Conservation (phyloP, 2,113 vertebrate species). For the Stigmatopora nigra region DNA sequence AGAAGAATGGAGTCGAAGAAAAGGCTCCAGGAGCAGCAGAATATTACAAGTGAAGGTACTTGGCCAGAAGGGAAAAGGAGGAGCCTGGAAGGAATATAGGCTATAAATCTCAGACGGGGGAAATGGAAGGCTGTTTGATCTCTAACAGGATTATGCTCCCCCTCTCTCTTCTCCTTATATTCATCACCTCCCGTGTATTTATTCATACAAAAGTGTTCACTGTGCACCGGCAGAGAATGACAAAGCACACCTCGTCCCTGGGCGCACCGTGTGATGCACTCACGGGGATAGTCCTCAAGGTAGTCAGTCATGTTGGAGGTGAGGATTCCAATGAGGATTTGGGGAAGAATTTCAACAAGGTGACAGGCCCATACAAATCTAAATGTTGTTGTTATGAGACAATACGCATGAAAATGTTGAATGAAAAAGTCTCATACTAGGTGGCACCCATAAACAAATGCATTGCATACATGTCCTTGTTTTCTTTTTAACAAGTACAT, state of each 20-base stretch:
- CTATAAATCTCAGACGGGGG: conserved; percentile 44
- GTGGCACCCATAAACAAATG: too few relatives aligned
- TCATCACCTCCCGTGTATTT: conserved; percentile 53
- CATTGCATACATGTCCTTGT: too few relatives aligned
- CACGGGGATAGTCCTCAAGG: neutral
- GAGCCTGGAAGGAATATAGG: conserved; percentile 29
- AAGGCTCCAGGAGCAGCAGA: conserved; percentile 14
- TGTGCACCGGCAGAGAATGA: conserved; percentile 35
- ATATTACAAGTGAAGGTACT: conserved; percentile 30
- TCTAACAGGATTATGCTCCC: conserved; percentile 67
- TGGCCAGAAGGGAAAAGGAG: conserved; percentile 10
- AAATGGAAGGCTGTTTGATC: conserved; percentile 61
- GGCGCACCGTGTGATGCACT: conserved; percentile 21
- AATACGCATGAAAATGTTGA: too few relatives aligned
- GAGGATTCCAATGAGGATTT: neutral
- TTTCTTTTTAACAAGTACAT: too few relatives aligned
- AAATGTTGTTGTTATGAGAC: too few relatives aligned
- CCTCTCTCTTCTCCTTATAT: conserved; percentile 51
- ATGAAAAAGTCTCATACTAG: too few relatives aligned
- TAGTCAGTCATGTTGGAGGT: neutral
- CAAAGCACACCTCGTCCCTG: neutral
- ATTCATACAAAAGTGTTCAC: conserved; percentile 59
- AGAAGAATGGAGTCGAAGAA: conserved; percentile 23
- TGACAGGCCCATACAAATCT: neutral
- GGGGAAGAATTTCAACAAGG: neutral